These are phyloP conservation scores for Dryocosmus kuriphilus DNA, from an alignment of 2,888 invertebrate genomes.

Conservation along the genomic window DNA sequence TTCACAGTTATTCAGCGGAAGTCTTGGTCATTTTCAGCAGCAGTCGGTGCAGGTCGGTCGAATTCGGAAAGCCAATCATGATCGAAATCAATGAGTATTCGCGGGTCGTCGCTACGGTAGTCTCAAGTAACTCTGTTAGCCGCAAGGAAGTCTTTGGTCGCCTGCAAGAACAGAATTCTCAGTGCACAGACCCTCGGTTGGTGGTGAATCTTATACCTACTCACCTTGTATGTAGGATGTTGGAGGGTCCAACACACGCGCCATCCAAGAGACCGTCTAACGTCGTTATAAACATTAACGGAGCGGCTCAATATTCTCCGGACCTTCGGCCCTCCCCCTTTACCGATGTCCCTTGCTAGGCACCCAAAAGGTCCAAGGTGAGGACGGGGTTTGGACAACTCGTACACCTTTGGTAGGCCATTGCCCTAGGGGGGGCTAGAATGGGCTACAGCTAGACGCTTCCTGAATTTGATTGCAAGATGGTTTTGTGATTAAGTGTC, in stretches of 20 bases:
- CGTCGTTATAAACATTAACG: slow-evolving; percentile 77
- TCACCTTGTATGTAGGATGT: slow-evolving; percentile 15
- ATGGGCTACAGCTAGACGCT: slow-evolving; percentile 40
- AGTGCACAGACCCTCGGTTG: too few relatives aligned
- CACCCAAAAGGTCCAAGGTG: slow-evolving; percentile 42
- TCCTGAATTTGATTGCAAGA: background rate
- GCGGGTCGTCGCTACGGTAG: too few relatives aligned
- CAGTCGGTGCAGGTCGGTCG: too few relatives aligned
- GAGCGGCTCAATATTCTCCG: slow-evolving; percentile 76
- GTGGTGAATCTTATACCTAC: slow-evolving; percentile 49
- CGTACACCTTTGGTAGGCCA: slow-evolving; percentile 58
- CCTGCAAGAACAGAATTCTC: too few relatives aligned
- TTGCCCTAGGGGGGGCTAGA: slow-evolving; percentile 39
- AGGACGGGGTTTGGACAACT: slow-evolving; percentile 4
- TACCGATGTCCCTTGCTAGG: slow-evolving; percentile 48
- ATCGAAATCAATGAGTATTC: too few relatives aligned
- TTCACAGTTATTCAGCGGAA: too few relatives aligned
- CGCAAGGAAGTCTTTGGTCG: too few relatives aligned
- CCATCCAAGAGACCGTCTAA: slow-evolving; percentile 68
- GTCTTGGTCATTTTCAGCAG: too few relatives aligned
- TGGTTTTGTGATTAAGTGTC: background rate
- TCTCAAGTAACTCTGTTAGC: too few relatives aligned
- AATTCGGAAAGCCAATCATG: too few relatives aligned
- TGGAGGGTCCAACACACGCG: slow-evolving; percentile 55
- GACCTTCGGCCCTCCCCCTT: slow-evolving; percentile 65